phyloP scores from a whole-genome alignment of 2,888 invertebrate genomes.

The Leptopilina drosophilae region DNA sequence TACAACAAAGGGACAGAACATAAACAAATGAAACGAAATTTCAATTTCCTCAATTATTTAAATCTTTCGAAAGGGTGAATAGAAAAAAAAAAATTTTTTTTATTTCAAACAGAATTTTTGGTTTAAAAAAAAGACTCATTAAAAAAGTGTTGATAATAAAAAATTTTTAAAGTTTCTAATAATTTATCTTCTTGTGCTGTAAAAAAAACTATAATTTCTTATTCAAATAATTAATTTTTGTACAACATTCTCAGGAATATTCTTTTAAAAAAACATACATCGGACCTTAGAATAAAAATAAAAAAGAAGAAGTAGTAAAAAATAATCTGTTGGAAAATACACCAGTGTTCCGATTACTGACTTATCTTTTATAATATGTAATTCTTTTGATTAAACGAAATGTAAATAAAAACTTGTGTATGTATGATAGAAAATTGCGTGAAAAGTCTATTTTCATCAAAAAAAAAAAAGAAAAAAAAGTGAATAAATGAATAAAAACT shows the following conservation, averaged over 20 bases:
- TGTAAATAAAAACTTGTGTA: conserved; percentile 14
- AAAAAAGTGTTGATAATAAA: too few species aligned
- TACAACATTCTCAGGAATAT: background rate
- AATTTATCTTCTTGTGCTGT: conserved; percentile 7
- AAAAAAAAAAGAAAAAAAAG: background rate
- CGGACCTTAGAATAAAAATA: background rate
- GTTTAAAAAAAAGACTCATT: background rate
- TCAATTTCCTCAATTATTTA: background rate
- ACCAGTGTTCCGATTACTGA: background rate
- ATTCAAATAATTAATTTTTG: background rate
- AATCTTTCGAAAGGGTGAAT: background rate
- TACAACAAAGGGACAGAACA: background rate
- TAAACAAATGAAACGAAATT: conserved; percentile 4
- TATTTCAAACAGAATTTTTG: background rate
- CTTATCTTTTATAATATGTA: conserved; percentile 1
- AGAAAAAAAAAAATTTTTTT: background rate
- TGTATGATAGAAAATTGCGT: background rate
- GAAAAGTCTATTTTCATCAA: conserved; percentile 3
- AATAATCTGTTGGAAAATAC: background rate
- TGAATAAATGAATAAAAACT: background rate
- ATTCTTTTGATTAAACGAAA: background rate
- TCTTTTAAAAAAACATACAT: background rate
- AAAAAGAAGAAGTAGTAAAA: background rate
- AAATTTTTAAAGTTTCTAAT: conserved; percentile 14
- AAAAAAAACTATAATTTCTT: background rate